Evolutionary conservation across 2,797 vertebrate genomes (phyloP).

Genomic region (Hippopotamyrus pictus): DNA sequence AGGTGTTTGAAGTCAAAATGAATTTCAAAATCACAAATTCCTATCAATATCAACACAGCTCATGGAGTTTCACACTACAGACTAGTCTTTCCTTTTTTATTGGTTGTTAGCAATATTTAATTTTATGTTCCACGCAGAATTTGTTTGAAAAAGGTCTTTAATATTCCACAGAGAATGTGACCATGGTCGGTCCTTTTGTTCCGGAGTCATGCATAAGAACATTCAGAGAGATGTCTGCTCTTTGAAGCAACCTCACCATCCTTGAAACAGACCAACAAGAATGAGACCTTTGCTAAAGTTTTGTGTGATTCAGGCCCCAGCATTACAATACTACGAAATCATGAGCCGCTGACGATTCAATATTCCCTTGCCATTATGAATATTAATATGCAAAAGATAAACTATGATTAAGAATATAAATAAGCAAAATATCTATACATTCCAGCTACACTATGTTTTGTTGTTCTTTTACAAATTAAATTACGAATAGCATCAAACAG

Average conservation of each 20-base stretch:
- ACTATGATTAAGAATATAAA: not conserved
- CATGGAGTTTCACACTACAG: not conserved
- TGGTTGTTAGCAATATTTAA: not conserved
- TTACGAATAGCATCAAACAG: not conserved
- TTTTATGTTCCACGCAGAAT: not conserved
- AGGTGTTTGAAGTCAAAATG: not conserved
- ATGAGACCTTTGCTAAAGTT: not conserved
- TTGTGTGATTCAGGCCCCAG: not conserved
- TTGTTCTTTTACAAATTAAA: not conserved
- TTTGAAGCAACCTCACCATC: not conserved
- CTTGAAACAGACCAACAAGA: not conserved
- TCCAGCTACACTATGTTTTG: not conserved
- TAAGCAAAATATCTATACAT: not conserved
- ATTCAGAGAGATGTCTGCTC: not conserved
- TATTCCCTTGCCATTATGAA: not conserved
- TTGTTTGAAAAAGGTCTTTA: not conserved
- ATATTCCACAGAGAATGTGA: not conserved
- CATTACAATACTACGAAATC: not conserved
- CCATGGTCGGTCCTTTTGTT: not conserved
- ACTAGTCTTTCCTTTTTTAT: not conserved
- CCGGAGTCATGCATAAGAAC: not conserved
- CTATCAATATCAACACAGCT: not conserved
- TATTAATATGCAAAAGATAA: not conserved
- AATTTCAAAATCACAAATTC: not conserved
- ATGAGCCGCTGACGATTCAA: not conserved